phyloP scores from a whole-genome alignment of 2,888 invertebrate genomes.

The Eupelmus urozonus region DNA sequence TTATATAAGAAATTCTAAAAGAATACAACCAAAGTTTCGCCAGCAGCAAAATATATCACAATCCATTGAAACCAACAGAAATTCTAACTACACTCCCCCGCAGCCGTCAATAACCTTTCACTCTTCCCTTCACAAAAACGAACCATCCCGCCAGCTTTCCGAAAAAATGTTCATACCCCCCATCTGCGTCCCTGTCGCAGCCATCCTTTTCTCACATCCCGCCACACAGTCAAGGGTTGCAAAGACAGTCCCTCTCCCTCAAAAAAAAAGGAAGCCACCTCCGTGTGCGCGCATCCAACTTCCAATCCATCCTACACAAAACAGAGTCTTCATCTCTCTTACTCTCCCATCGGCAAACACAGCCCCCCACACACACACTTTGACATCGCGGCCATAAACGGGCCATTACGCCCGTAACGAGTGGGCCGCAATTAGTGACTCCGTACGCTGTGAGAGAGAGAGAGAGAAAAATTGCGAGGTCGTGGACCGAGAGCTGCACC shows the following conservation, averaged over 20 bases:
- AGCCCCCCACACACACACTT: neutral
- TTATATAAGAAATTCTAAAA: too few relatives aligned
- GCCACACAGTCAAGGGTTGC: neutral
- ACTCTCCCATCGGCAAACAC: neutral
- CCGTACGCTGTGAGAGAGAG: too few relatives aligned
- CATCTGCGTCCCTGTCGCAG: neutral
- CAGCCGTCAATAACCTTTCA: too few relatives aligned
- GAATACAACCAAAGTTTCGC: too few relatives aligned
- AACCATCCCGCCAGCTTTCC: too few relatives aligned
- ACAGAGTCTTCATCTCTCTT: conserved; percentile 19
- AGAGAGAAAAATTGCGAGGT: conserved; percentile 62
- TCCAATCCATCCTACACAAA: neutral
- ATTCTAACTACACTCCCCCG: too few relatives aligned
- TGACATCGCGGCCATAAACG: conserved; percentile 69
- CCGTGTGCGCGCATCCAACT: neutral
- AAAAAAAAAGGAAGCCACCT: neutral
- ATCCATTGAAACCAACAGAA: too few relatives aligned
- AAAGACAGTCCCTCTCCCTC: neutral
- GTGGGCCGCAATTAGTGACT: conserved; percentile 60
- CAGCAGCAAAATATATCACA: too few relatives aligned
- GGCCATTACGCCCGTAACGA: conserved; percentile 75
- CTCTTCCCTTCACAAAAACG: too few relatives aligned
- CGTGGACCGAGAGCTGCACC: too few relatives aligned
- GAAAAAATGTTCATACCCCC: too few relatives aligned
- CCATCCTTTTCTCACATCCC: conserved; percentile 13